A percentile compares a stretch with the other conserved stretches of the same genome.
Conservation (phyloP, 2,113 vertebrate genomes). For the Eclectus roratus region DNA sequence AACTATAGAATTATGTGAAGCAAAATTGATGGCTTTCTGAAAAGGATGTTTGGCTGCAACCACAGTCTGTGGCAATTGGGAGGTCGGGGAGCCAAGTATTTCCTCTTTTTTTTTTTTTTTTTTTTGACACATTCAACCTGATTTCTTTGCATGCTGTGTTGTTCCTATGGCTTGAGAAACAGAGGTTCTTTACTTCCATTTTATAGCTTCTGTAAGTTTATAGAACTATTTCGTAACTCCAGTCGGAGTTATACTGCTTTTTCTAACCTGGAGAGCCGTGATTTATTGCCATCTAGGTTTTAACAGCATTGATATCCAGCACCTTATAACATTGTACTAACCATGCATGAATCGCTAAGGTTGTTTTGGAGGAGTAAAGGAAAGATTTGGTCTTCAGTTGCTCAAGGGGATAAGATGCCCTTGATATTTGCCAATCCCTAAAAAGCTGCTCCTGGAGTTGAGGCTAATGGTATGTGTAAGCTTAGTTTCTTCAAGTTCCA, state of each 20-base stretch:
- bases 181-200: not conserved
- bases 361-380: not conserved
- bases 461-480: not conserved
- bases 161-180: not conserved
- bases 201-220: not conserved
- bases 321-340: not conserved
- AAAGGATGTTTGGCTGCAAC: not conserved
- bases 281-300: not conserved
- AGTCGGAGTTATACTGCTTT: not conserved
- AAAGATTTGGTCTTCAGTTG: not conserved
- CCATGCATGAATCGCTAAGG: not conserved
- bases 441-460: not conserved
- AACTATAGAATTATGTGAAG: not conserved
- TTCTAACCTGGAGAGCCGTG: not conserved
- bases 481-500: not conserved
- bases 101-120: not conserved
- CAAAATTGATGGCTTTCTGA: not conserved
- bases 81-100: not conserved
- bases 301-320: not conserved
- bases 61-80: not conserved
- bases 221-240: not conserved
- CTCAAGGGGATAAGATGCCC: not conserved
- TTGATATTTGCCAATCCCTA: not conserved
- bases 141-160: not conserved
- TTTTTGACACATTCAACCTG: not conserved